Evolutionary conservation across 2,113 vertebrate genomes (phyloP).

Genomic region (Daubentonia madagascariensis): DNA sequence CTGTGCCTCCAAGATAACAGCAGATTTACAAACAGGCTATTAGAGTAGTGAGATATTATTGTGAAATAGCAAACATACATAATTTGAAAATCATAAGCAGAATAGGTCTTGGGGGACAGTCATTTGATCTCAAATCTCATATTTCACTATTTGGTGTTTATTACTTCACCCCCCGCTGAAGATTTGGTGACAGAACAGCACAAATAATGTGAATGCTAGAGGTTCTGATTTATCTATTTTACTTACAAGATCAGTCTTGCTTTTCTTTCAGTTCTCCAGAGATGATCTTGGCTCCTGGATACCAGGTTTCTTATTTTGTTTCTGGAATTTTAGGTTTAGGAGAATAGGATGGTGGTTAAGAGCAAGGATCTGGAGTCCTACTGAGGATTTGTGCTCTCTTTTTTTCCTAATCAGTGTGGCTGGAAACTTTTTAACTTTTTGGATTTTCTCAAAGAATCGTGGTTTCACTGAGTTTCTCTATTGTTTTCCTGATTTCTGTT

Average conservation of each 20-base stretch:
- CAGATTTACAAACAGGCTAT: not conserved
- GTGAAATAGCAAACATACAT: not conserved
- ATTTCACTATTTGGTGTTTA: not conserved
- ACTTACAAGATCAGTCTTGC: not conserved
- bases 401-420: not conserved
- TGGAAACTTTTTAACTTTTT: not conserved
- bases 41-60: not conserved
- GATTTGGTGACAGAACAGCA: not conserved
- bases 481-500: not conserved
- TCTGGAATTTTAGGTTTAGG: not conserved
- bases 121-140: not conserved
- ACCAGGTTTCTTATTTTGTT: not conserved
- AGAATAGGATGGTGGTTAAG: not conserved
- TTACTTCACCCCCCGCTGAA: not conserved
- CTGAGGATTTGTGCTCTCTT: not conserved
- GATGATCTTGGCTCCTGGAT: not conserved
- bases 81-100: not conserved
- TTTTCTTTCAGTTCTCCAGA: slow-evolving; percentile 18
- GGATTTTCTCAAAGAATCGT: too few relatives aligned
- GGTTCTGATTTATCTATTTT: not conserved
- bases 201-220: not conserved
- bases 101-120: not conserved
- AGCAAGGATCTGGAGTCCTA: not conserved
- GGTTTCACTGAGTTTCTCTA: not conserved
- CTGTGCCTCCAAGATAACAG: not conserved